phyloP scores from a whole-genome alignment of 2,888 invertebrate species.

The Piscicola geometra region DNA sequence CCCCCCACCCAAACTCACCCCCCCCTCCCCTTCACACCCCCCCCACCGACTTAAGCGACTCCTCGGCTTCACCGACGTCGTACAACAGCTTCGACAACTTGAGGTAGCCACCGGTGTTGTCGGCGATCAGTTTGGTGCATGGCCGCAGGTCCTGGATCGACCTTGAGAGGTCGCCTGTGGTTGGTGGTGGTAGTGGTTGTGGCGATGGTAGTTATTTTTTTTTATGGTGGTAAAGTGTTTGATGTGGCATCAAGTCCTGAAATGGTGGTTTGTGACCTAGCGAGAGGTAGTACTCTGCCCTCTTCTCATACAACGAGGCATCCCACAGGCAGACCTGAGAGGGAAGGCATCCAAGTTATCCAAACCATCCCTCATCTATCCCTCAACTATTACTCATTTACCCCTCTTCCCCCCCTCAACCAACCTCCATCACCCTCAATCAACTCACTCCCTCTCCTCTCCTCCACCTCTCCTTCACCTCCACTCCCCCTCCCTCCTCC shows the following conservation, averaged over 20 bases:
- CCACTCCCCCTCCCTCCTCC: background rate
- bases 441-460: background rate
- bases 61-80: constrained; percentile 82
- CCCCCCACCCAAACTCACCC: background rate
- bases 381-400: too few relatives aligned
- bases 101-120: constrained; percentile 81
- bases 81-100: constrained; percentile 81
- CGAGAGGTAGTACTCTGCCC: constrained; percentile 77
- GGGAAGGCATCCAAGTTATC: too few relatives aligned
- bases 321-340: constrained; percentile 78
- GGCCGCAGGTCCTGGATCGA: constrained; percentile 86
- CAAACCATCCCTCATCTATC: background rate
- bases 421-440: background rate
- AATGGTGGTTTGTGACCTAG: constrained; percentile 39
- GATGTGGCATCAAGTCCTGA: too few relatives aligned
- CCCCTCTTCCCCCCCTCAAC: background rate
- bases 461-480: background rate
- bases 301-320: constrained; percentile 71
- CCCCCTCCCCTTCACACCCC: background rate
- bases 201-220: too few relatives aligned
- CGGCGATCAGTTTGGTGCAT: constrained; percentile 81
- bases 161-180: constrained; percentile 57
- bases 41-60: constrained; percentile 68
- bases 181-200: background rate
- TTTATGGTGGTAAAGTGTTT: too few relatives aligned